phyloP scores from a whole-genome alignment of 2,888 invertebrate genomes.

The Clanis bilineata region DNA sequence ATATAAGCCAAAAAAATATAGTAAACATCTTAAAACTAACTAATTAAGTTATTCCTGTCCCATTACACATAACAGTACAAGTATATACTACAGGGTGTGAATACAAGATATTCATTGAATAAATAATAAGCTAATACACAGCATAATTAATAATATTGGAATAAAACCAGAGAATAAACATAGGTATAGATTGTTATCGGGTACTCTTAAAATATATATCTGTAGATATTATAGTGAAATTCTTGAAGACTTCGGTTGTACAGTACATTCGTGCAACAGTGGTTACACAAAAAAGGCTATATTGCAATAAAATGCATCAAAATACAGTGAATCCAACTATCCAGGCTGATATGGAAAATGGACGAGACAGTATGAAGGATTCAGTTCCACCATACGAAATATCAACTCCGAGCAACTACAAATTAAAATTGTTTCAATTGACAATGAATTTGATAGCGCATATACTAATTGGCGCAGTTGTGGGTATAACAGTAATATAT shows the following conservation, averaged over 20 bases:
- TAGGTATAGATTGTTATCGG: not conserved
- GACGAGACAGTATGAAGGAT: constrained; percentile 16
- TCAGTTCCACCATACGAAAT: constrained; percentile 15
- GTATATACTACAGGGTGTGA: too few relatives aligned
- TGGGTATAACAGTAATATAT: constrained; percentile 43
- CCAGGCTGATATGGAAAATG: constrained; percentile 16
- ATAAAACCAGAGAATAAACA: not conserved
- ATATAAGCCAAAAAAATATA: too few relatives aligned
- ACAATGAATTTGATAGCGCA: constrained; percentile 48
- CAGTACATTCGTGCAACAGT: not conserved
- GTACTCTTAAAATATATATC: not conserved
- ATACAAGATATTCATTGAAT: not conserved
- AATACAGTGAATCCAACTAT: constrained; percentile 21
- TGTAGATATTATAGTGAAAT: not conserved
- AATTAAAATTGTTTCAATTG: constrained; percentile 45
- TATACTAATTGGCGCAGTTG: constrained; percentile 50
- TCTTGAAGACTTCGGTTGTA: not conserved
- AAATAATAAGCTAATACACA: not conserved
- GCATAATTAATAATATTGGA: not conserved
- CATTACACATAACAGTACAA: too few relatives aligned
- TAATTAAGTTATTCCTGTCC: too few relatives aligned
- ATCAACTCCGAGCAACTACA: constrained; percentile 29
- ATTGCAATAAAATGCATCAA: constrained; percentile 24
- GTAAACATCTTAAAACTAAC: too few relatives aligned
- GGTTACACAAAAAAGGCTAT: not conserved